Conservation (phyloP, 2,888 invertebrate species). For the Luffia ferchaultella region DNA sequence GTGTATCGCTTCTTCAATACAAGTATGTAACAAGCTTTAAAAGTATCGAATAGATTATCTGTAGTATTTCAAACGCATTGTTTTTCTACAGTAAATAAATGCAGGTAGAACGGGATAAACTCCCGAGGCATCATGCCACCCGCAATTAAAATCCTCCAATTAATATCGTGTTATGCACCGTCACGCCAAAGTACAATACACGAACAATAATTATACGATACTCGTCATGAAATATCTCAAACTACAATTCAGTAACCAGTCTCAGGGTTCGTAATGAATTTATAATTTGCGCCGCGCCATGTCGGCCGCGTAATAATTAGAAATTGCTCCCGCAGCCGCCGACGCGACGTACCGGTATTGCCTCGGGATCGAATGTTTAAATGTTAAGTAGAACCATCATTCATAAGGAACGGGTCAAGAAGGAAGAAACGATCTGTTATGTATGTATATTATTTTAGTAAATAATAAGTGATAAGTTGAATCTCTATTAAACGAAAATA, state of each 20-base stretch:
- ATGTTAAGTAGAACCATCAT: neutral
- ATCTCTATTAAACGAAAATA: too few species aligned
- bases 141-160: neutral
- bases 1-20: too few species aligned
- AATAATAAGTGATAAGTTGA: too few species aligned
- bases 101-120: too few species aligned
- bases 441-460: too few species aligned
- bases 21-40: too few species aligned
- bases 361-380: neutral
- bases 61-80: too few species aligned
- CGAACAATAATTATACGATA: neutral
- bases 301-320: slow-evolving; percentile 34
- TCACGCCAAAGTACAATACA: neutral
- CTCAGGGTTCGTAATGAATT: slow-evolving; percentile 34
- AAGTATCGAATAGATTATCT: too few species aligned
- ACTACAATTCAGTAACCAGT: neutral
- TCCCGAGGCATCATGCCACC: too few species aligned
- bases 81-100: too few species aligned
- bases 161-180: neutral
- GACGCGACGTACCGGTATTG: neutral
- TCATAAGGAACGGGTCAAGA: too few species aligned
- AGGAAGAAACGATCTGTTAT: too few species aligned
- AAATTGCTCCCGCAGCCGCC: slow-evolving; percentile 6
- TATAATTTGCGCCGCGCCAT: slow-evolving; percentile 51
- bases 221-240: neutral